Base-by-base conservation (phyloP, 2,113 vertebrate species). In the Dolichotis patagonum region DNA sequence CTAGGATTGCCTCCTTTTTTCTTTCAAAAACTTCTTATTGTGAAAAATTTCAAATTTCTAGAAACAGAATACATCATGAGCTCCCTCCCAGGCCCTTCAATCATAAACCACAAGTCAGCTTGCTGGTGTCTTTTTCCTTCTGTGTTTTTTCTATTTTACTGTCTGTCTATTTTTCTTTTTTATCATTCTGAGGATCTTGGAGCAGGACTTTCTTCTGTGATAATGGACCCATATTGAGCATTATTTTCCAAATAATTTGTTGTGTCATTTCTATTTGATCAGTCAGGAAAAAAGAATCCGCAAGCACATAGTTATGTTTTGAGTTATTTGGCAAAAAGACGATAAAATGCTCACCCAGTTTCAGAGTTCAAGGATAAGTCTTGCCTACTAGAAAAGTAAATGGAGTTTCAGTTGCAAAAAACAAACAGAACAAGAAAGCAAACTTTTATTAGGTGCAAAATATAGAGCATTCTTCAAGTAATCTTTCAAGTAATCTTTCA, bases 401-500 rank as follows among this genome's bases (percentile, higher is more conserved):
- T 62, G 26, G 17, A 56, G 17, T 60, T 10, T 84, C 95, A 69
- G 7, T 54, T 78, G 5, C 3, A 49, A 65, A n/a, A n/a, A 85
- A 43, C 38, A n/a, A 85, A 43, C 11, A 80, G 56, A 32, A n/a
- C 54, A 63, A 67, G 10, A 20, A 11, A 38, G 26, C 20, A 85
- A 62, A 58, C 62, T 17, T 26, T 88, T 62, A 77, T 38, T 75
- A 65, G 26, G 16, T 81, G n/a, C 58, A 54, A 54, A 69, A 85
- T 43, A 56, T 16, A 56, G 38, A 87, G 65, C 3, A 38, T 11
- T 35, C 0, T 92, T 58, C 43, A 92, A 88, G 82, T 96, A 94
- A 85, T 60, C 67, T 81, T 92, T 58, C 43, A 92, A 88, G 82
- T 96, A 94, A 85, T 60, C 67, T 81, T 85, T 94, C 81, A 87